Evolutionary conservation across 2,113 vertebrate species (phyloP).

Genomic region (Barnardius zonarius): DNA sequence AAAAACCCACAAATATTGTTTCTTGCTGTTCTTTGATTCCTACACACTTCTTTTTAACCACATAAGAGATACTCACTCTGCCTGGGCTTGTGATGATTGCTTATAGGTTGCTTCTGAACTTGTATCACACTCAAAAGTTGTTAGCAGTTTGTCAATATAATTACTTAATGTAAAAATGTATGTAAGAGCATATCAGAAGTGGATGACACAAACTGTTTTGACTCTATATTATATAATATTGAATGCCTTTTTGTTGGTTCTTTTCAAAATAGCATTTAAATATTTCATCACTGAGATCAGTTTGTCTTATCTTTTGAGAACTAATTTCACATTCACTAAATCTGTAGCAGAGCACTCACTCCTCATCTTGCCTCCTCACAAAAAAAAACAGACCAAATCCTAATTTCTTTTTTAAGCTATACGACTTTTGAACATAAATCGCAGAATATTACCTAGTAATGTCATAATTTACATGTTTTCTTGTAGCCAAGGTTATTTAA

Average conservation of each 20-base stretch:
- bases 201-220: background rate
- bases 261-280: constrained; percentile 29
- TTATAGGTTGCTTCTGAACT: background rate
- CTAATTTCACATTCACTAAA: constrained; percentile 37
- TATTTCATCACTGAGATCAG: constrained; percentile 43
- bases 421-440: background rate
- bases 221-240: background rate
- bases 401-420: constrained; percentile 8
- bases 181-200: background rate
- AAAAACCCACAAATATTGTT: background rate
- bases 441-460: background rate
- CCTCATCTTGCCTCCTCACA: constrained; percentile 1
- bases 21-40: background rate
- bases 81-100: background rate
- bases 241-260: background rate
- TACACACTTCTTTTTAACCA: background rate
- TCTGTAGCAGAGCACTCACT: constrained; percentile 11
- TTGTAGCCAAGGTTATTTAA: background rate
- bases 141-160: background rate
- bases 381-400: constrained; percentile 11
- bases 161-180: constrained; percentile 18
- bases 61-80: background rate
- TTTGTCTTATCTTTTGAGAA: constrained; percentile 53
- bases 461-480: constrained; percentile 1
- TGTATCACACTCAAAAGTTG: background rate